Percentiles rank a stretch among this genome's conserved stretches.
Conservation (phyloP, 2,888 invertebrate species). For the Tenthredo livida region DNA sequence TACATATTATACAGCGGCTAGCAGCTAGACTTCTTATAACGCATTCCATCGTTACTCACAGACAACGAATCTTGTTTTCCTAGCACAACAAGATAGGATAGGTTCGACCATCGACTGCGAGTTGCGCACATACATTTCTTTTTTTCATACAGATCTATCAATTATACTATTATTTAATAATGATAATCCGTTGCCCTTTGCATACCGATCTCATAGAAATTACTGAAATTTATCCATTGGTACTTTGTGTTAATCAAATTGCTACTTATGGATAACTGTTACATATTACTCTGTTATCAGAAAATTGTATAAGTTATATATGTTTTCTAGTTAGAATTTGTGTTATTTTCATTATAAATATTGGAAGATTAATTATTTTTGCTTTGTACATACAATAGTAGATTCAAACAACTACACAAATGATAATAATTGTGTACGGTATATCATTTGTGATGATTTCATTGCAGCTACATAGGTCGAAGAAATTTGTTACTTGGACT, state of each 20-base stretch:
- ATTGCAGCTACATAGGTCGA: conserved; percentile 31
- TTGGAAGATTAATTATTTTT: conserved; percentile 21
- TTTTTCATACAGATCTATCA: neutral
- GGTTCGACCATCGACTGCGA: conserved; percentile 4
- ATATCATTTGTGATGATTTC: conserved; percentile 22
- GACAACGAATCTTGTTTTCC: conserved; percentile 43
- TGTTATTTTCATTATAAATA: neutral
- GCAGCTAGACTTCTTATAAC: conserved; percentile 43
- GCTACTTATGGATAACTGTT: conserved; percentile 12
- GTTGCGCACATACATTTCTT: neutral
- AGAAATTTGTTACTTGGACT: conserved; percentile 9
- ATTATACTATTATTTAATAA: conserved; percentile 19
- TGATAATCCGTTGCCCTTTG: conserved; percentile 19
- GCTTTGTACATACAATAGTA: conserved; percentile 9
- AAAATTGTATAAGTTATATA: conserved; percentile 34
- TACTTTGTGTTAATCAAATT: neutral
- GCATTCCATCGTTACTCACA: conserved; percentile 46
- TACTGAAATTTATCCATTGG: conserved; percentile 8
- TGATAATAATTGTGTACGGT: neutral
- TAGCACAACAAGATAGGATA: conserved; percentile 35
- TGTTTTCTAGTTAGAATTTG: neutral
- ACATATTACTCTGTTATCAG: neutral
- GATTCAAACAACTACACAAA: neutral
- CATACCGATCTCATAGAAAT: conserved; percentile 21
- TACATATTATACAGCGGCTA: conserved; percentile 18